Evolutionary conservation across 1,140 invertebrate genomes (phyloP).

Genomic region (Heliconius himera): DNA sequence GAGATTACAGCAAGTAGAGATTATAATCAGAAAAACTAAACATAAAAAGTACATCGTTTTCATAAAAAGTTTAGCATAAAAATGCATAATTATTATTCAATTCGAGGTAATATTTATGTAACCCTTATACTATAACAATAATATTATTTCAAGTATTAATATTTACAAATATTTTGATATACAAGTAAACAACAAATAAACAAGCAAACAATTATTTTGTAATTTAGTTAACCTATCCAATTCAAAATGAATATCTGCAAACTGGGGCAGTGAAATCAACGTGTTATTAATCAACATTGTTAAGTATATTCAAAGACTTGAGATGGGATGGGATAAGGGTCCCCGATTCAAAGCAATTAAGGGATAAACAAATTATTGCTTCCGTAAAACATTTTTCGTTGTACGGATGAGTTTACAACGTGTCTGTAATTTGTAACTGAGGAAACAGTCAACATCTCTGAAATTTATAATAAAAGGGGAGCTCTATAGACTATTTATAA

Average conservation of each 20-base stretch:
- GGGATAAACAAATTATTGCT: slow-evolving; percentile 36
- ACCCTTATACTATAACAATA: no score
- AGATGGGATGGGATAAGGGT: slow-evolving; percentile 7
- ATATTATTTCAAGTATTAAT: background rate
- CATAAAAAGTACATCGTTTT: no score
- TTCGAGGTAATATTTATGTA: no score
- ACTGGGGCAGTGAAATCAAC: slow-evolving; percentile 27
- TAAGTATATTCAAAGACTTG: slow-evolving; percentile 32
- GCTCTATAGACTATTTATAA: slow-evolving; percentile 54
- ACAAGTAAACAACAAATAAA: background rate
- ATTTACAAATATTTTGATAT: background rate
- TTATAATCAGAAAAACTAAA: no score
- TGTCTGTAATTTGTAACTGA: slow-evolving; percentile 29
- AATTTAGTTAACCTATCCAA: slow-evolving; percentile 19
- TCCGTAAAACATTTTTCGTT: slow-evolving; percentile 9
- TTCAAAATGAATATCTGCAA: slow-evolving; percentile 31
- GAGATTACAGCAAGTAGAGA: no score
- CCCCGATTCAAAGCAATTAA: slow-evolving; percentile 36
- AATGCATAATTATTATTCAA: no score
- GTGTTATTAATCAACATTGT: slow-evolving; percentile 32
- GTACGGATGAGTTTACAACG: slow-evolving; percentile 25
- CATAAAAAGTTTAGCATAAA: no score
- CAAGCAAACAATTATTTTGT: background rate
- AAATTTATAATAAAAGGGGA: slow-evolving; percentile 35
- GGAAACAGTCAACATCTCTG: slow-evolving; percentile 27